Conservation (phyloP, 2,888 invertebrate species). For the Hydrotaea cyrtoneurina region DNA sequence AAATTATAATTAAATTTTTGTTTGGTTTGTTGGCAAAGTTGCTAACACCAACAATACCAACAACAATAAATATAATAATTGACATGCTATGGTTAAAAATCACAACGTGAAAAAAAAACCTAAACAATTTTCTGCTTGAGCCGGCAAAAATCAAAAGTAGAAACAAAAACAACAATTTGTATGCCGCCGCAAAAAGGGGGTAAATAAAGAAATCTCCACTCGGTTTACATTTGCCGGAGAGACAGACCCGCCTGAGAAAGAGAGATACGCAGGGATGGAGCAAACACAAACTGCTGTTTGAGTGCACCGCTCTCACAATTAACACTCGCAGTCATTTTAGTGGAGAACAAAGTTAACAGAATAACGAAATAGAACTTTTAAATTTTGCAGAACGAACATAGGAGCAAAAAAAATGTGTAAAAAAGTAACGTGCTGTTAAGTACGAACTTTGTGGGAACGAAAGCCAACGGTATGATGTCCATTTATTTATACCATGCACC, state of each 20-base stretch:
- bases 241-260: too few relatives aligned
- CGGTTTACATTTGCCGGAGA: neutral
- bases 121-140: constrained; percentile 49
- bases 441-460: neutral
- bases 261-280: too few relatives aligned
- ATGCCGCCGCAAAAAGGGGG: constrained; percentile 4
- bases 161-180: constrained; percentile 21
- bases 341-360: constrained; percentile 11
- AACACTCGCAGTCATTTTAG: neutral
- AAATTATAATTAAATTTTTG: constrained; percentile 42
- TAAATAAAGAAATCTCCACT: constrained; percentile 5
- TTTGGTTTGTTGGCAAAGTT: constrained; percentile 10
- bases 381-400: neutral
- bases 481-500: too few relatives aligned
- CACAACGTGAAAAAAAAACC: constrained; percentile 7
- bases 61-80: constrained; percentile 28
- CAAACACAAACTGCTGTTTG: too few relatives aligned
- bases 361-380: neutral
- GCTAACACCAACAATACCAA: neutral
- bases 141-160: constrained; percentile 46
- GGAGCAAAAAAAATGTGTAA: neutral
- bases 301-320: neutral
- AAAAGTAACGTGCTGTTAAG: constrained; percentile 23
- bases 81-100: constrained; percentile 44
- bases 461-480: neutral